Conservation (phyloP, 2,888 invertebrate genomes). For the Perizoma affinitatum region DNA sequence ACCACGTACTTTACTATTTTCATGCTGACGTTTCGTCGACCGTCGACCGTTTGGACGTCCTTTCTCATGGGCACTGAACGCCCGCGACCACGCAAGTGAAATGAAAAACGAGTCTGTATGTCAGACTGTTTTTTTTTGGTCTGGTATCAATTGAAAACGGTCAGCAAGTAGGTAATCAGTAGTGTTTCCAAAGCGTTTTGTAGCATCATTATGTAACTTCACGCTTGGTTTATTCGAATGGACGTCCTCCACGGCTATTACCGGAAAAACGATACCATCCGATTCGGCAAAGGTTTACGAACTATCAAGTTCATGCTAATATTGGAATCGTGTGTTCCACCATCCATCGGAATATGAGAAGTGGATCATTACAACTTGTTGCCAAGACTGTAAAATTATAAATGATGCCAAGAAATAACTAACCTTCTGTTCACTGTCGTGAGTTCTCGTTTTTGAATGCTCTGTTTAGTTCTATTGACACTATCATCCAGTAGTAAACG, state of each 20-base stretch:
- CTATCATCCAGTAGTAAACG: constrained; percentile 11
- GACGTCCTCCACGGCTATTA: not conserved
- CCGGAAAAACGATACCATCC: constrained; percentile 5
- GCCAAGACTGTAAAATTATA: constrained; percentile 22
- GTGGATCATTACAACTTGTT: constrained; percentile 33
- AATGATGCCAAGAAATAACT: constrained; percentile 6
- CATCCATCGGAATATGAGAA: constrained; percentile 22
- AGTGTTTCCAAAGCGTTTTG: too few species aligned
- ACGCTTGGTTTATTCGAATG: constrained; percentile 5
- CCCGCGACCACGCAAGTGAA: too few species aligned
- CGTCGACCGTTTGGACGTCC: too few species aligned
- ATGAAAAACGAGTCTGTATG: too few species aligned
- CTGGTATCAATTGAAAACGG: too few species aligned
- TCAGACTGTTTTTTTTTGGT: too few species aligned
- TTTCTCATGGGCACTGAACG: too few species aligned
- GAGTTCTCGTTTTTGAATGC: not conserved
- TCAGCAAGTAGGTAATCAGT: too few species aligned
- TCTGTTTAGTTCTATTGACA: constrained; percentile 12
- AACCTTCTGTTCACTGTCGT: not conserved
- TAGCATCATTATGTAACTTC: too few species aligned
- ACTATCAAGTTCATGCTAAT: constrained; percentile 25
- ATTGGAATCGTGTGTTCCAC: constrained; percentile 17
- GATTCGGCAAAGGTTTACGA: constrained; percentile 19
- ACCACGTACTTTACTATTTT: too few species aligned
- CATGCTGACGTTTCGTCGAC: too few species aligned